phyloP scores from a whole-genome alignment of 2,797 vertebrate genomes.

The Chelmon rostratus region DNA sequence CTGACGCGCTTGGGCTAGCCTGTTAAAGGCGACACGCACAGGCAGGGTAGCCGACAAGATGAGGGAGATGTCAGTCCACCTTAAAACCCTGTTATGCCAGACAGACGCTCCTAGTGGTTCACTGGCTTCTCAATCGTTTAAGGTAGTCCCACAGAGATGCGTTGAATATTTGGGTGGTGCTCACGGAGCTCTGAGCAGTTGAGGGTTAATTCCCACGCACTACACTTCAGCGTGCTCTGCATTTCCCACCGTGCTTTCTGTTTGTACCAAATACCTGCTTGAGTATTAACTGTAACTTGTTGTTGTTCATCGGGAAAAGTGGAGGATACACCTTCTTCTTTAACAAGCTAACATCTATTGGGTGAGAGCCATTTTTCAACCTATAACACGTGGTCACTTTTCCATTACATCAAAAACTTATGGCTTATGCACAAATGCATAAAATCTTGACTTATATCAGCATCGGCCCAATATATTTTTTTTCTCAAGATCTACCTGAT shows the following conservation, averaged over 20 bases:
- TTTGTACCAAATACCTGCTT: conserved; percentile 13
- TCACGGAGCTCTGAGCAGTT: conserved; percentile 31
- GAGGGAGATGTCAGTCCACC: conserved; percentile 72
- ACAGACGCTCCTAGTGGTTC: conserved; percentile 73
- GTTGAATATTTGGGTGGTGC: conserved; percentile 4
- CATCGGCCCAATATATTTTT: not conserved
- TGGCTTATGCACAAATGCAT: not conserved
- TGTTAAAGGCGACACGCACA: conserved; percentile 88
- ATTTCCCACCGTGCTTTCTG: conserved; percentile 10
- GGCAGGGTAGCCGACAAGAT: not conserved
- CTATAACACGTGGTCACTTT: not conserved
- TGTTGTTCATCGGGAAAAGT: not conserved
- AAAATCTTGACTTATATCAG: not conserved
- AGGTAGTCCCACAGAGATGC: conserved; percentile 75
- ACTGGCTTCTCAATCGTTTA: conserved; percentile 75
- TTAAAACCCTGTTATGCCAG: conserved; percentile 78
- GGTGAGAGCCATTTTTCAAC: not conserved
- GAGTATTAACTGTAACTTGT: not conserved
- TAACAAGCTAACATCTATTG: not conserved
- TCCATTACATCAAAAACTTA: not conserved
- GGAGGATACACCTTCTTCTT: too few relatives aligned
- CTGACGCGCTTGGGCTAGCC: not conserved
- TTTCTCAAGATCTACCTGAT: not conserved
- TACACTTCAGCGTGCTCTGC: conserved; percentile 40
- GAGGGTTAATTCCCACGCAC: conserved; percentile 80